Evolutionary conservation across 2,113 vertebrate genomes (phyloP).

Genomic region (Perca fluviatilis): DNA sequence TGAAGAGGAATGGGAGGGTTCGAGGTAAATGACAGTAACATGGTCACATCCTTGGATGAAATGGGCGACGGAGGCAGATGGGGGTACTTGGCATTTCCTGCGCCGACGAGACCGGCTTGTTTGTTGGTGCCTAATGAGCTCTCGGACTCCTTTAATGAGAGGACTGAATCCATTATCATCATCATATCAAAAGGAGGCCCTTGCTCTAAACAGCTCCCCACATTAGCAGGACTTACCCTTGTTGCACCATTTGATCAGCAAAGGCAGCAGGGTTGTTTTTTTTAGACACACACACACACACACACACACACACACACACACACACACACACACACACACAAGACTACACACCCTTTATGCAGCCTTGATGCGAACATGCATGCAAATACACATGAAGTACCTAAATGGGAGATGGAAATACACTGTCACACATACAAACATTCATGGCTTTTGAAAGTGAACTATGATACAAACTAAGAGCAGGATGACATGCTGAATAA

Average conservation of each 20-base stretch:
- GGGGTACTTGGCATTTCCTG: constrained; percentile 99
- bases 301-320: constrained; percentile 19
- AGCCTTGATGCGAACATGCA: constrained; percentile 44
- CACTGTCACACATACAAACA: not conserved
- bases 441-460: constrained; percentile 68
- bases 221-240: constrained; percentile 96
- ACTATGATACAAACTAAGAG: constrained; percentile 58
- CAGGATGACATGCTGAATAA: constrained; percentile 17
- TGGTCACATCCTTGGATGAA: constrained; percentile 97
- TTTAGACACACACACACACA: constrained; percentile 15
- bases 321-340: constrained; percentile 20
- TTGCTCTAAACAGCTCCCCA: constrained; percentile 95
- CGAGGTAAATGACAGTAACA: constrained; percentile 96
- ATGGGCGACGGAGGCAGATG: constrained; percentile 87
- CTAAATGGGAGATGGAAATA: constrained; percentile 12
- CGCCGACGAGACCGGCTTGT: constrained; percentile 95
- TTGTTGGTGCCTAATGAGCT: constrained; percentile 99
- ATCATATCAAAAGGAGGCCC: constrained; percentile 99
- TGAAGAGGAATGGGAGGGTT: constrained; percentile 90
- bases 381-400: constrained; percentile 39
- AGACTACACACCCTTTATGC: constrained; percentile 39
- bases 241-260: constrained; percentile 98
- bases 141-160: constrained; percentile 99
- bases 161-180: constrained; percentile 99
- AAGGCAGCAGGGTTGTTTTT: constrained; percentile 91